Base-by-base conservation (phyloP, 2,113 vertebrate genomes). In the Entomyzon cyanotis region DNA sequence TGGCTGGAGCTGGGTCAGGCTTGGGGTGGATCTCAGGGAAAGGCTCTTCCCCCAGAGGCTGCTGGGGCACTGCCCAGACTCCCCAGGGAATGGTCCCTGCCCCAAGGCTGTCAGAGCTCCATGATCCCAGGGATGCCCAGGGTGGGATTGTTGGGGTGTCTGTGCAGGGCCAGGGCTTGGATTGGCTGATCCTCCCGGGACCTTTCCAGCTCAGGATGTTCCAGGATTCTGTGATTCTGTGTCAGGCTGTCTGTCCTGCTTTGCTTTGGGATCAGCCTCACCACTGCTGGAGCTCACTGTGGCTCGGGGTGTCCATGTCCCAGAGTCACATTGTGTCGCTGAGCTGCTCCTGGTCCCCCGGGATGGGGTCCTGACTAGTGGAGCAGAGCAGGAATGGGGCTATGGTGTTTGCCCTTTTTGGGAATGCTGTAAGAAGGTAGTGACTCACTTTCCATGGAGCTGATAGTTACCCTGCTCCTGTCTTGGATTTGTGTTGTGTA, bases 401-500 rank as follows among this genome's bases (percentile, higher is more conserved):
- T 0, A 0, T 3, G 25, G 58, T 5, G 10, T 94, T 94, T 96
- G 91, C 65, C 96, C 94, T 96, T 96, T 97, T 95, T 95, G 95
- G 96, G 24, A 50, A 73, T 94, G 91, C 84, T 90, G 25, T 44
- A n/a, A 56, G 90, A 90, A 93, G 94, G 94, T 78, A 16, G 35
- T 97, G 96, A 97, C 82, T 97, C 95, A 97, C 91, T 94, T 94
- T 94, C 91, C 93, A 84, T 68, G 9, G 50, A 83, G 85, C 87
- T 46, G 42, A 89, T 88, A 69, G 89, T 95, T 94, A 67, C 95
- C 82, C 91, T 76, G 87, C 95, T 96, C 90, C 93, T 74, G 55
- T 76, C 91, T 91, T 75, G 79, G 80, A 87, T 94, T 91, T 88
- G 94, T 96, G 96, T 89, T 96, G 94, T 95, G 86, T 84, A 96